Evolutionary conservation across 2,888 invertebrate species (phyloP), one percentile per base, ranked within the genome.

Genomic region (Amiota communis): DNA sequence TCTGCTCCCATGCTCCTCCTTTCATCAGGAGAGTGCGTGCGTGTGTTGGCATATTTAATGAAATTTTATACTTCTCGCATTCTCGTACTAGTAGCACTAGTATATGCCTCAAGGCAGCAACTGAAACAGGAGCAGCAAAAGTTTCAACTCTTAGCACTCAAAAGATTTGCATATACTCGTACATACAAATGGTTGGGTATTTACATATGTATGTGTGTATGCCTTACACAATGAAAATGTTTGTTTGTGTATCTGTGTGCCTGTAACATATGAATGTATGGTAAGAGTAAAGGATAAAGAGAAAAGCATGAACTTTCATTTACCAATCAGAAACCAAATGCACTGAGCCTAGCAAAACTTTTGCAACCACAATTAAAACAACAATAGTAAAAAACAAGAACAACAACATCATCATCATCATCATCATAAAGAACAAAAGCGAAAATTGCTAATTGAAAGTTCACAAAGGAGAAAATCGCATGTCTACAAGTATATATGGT

Each of bases 341-440:
- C 36, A 49, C 23, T 53, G 70, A 64, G 75, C 73, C 56, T 11
- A 75, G 83, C 75, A 74, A 75, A 83, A 83, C 85, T 85, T 85
- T 80, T 85, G 82, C 78, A 78, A 36, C 82, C 85, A 85, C 85
- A 85, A 86, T 86, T 86, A 85, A 83, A 86, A 83, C 83, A 83
- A 81, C 82, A 80, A 84, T 77, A 80, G 78, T 75, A 79, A 79
- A 83, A 1, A 13, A 8, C 86, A 84, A 82, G 83, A 86, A 83
- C 84, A 84, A 84, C 12, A 53, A 3, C 12, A 86, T 84, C 83
- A 83, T 79, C 81, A 80, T 83, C 77, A 80, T 77, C 75, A 79
- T 23, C 23, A 63, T 12, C 63, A 63, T n/a, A 63, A 63, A 23
- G 17, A 63, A 63, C 63, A 68, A 68, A 51, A 23, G 79, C 81